Base-by-base conservation (phyloP, 2,113 vertebrate genomes). In the Oryzias celebensis region DNA sequence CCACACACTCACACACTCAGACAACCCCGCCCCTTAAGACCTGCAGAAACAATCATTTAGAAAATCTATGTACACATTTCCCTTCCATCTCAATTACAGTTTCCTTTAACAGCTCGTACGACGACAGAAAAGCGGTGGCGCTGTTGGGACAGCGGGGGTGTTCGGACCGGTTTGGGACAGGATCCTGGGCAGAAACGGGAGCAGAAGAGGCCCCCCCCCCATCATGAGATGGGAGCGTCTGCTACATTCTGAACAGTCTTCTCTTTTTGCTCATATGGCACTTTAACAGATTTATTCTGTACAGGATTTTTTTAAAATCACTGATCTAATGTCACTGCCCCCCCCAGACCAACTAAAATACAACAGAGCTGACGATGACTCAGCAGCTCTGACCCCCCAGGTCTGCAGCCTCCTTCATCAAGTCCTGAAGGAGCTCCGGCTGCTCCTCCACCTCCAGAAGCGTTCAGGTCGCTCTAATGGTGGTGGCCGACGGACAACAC, bases 401-500 rank as follows among this genome's bases (percentile, higher is more conserved):
- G 7, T 28, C 26, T 10, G 7, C 31, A 36, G 31, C 31, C 7
- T 7, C 36, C 36, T 36, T 12, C 36, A 12, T 36, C 36, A 36
- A 36, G 36, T 36, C 36, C 36, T 12, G 36, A 36, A 36, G 36
- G 36, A 2, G 36, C 36, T 10, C 59, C 36, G 44, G 14, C 75
- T 68, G 68, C 66, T 71, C 65, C 75, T 48, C 23, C 3, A n/a
- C 36, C 50, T 18, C 3, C 7, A 4, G 20, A 52, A 50, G 26
- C 5, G 48, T 60, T 57, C 14, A 36, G 5, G 17, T 4, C 17
- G 23, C 2, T 62, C 92, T 93, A 99, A 81, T 99, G 97, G 88
- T 98, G 96, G 88, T 99, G 97, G 60, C 96, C 96, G 23, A 99
- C 62, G 1, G 97, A 99, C 74, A 99, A 90, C 80, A 98, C 88